Base-by-base conservation (phyloP, 2,888 invertebrate genomes). In the Coelopa pilipes region DNA sequence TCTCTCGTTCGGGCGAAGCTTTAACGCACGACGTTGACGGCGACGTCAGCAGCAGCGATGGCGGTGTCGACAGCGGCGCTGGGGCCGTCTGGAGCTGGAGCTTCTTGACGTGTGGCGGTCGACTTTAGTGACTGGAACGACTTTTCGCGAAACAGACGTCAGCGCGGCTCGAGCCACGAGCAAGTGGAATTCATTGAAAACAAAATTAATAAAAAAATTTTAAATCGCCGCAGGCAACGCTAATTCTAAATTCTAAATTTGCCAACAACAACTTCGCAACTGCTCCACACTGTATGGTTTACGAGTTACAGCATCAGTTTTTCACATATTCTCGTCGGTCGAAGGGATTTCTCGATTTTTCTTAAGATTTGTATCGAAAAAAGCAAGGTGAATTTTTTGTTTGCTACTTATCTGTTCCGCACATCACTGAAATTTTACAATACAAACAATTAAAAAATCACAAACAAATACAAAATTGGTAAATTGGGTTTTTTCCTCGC, bases 51-150 rank as follows among this genome's bases (percentile, higher is more conserved):
- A 11, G 57, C 57, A 34, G 7, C 34, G 7, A 34, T 7, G 7
- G 34, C 34, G 7, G 34, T 7, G 13, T 49, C 19, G 13, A 45
- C 57, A 50, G 7, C 34, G 34, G 7, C 21, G 73, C 62, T 34
- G 65, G 10, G 50, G 60, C 17, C 59, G 67, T 73, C 75, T 73
- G 49, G 9, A 73, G 75, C 74, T 73, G 73, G 63, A 65, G 73
- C 72, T 72, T 66, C 71, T 72, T 76, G 19, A 70, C 72, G 70
- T 67, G 71, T 57, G 59, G 70, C 74, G 55, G 34, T 70, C 77
- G 62, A 76, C 73, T 82, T 84, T 80, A 85, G 84, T 84, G 80
- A 83, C 83, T 84, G 79, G 78, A 82, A 82, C 84, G 84, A 85
- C 80, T 81, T 85, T 82, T 81, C 79, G 81, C 82, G 82, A 82